phyloP scores from a whole-genome alignment of 2,797 vertebrate species.

The Threskiornis aethiopicus region DNA sequence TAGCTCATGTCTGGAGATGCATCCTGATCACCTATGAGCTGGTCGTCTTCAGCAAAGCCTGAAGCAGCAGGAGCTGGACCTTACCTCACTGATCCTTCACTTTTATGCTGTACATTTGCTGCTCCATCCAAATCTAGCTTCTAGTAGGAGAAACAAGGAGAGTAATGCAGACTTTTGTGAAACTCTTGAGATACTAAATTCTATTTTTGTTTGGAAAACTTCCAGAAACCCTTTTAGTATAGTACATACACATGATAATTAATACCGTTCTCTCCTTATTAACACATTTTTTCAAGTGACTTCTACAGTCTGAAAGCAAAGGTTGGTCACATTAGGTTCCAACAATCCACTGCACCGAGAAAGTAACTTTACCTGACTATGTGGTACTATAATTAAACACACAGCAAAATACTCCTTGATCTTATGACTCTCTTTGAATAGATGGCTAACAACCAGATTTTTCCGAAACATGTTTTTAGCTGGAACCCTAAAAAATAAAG shows the following conservation, averaged over 20 bases:
- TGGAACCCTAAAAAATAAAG: neutral
- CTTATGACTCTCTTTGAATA: neutral
- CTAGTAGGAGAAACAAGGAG: neutral
- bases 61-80: neutral
- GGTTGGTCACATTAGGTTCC: neutral
- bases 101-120: neutral
- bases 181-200: neutral
- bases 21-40: neutral
- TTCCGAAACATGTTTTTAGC: neutral
- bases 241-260: neutral
- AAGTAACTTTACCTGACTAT: conserved; percentile 10
- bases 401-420: conserved; percentile 27
- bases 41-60: neutral
- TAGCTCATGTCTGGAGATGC: neutral
- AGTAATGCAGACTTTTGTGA: neutral
- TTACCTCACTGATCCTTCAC: neutral
- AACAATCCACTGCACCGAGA: neutral
- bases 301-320: conserved; percentile 4
- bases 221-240: neutral
- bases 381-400: neutral
- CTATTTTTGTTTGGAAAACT: conserved; percentile 10
- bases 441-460: conserved; percentile 5
- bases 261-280: neutral
- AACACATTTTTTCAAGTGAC: conserved; percentile 15
- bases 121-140: neutral